Evolutionary conservation across 2,113 vertebrate genomes (phyloP).

Genomic region (Narcine bancroftii): DNA sequence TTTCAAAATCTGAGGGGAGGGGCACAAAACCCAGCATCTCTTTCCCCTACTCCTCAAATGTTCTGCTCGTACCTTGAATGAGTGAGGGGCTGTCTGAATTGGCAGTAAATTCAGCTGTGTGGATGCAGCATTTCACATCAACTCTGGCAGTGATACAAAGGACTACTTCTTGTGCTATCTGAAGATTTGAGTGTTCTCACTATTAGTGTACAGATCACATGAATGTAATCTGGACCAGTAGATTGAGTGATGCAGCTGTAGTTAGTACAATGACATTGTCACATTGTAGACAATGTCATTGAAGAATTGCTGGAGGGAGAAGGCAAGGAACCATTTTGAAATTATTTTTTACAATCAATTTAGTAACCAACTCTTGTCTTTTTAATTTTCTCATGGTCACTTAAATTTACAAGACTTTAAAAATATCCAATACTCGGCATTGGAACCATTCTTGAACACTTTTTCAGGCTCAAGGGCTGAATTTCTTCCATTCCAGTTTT

Average conservation of each 20-base stretch:
- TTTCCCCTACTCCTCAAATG: not conserved
- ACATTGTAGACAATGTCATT: not conserved
- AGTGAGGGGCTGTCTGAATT: not conserved
- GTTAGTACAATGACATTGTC: not conserved
- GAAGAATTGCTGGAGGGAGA: not conserved
- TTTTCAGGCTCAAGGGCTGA: too few relatives aligned
- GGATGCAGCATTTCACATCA: not conserved
- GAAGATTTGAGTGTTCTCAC: not conserved
- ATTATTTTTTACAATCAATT: not conserved
- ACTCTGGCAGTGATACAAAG: not conserved
- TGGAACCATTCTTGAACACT: too few relatives aligned
- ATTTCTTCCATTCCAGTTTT: too few relatives aligned
- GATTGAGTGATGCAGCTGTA: not conserved
- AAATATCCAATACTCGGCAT: too few relatives aligned
- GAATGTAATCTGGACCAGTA: not conserved
- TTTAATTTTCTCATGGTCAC: not conserved
- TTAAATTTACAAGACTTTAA: not conserved
- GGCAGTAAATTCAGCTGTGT: not conserved
- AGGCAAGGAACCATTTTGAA: not conserved
- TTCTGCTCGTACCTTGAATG: not conserved
- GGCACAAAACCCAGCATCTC: not conserved
- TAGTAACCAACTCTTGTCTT: not conserved
- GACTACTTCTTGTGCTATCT: not conserved
- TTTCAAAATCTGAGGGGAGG: not conserved
- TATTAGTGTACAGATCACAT: not conserved